Evolutionary conservation across 2,888 invertebrate species (phyloP).

Genomic region (Sinohyriopsis cumingii): DNA sequence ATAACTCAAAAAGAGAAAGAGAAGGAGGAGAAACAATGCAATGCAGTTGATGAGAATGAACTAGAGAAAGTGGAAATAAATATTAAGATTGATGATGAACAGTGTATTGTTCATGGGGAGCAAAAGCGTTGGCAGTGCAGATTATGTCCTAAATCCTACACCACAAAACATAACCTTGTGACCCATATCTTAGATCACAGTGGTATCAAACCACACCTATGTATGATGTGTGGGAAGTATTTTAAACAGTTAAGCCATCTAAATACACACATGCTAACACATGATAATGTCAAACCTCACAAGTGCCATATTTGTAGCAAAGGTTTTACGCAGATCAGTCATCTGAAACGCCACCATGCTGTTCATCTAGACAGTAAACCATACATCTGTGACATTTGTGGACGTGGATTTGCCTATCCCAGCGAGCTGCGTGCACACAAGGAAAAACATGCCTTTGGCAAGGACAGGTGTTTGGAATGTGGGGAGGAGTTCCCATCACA

Average conservation of each 20-base stretch:
- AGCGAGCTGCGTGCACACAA: constrained; percentile 66
- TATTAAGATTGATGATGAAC: constrained; percentile 66
- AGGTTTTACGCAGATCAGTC: constrained; percentile 69
- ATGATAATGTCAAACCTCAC: constrained; percentile 69
- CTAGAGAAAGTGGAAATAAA: constrained; percentile 62
- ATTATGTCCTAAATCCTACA: constrained; percentile 69
- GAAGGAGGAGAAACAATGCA: constrained; percentile 15
- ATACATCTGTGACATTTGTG: constrained; percentile 65
- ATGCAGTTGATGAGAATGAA: constrained; percentile 17
- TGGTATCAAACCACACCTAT: constrained; percentile 69
- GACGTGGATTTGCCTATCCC: constrained; percentile 65
- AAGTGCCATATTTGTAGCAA: constrained; percentile 66
- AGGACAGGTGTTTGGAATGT: constrained; percentile 59
- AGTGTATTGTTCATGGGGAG: constrained; percentile 63
- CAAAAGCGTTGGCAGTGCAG: constrained; percentile 69
- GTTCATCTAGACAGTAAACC: constrained; percentile 65
- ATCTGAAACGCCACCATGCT: constrained; percentile 69
- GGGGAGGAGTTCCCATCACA: constrained; percentile 51
- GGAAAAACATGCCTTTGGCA: constrained; percentile 49
- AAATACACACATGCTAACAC: constrained; percentile 70
- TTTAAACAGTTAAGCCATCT: constrained; percentile 70
- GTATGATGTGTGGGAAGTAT: constrained; percentile 69
- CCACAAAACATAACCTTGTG: constrained; percentile 70
- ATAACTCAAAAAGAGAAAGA: constrained; percentile 7
- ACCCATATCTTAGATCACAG: constrained; percentile 69